Base-by-base conservation (phyloP, 2,888 invertebrate species). In the Ferdinandea cuprea region DNA sequence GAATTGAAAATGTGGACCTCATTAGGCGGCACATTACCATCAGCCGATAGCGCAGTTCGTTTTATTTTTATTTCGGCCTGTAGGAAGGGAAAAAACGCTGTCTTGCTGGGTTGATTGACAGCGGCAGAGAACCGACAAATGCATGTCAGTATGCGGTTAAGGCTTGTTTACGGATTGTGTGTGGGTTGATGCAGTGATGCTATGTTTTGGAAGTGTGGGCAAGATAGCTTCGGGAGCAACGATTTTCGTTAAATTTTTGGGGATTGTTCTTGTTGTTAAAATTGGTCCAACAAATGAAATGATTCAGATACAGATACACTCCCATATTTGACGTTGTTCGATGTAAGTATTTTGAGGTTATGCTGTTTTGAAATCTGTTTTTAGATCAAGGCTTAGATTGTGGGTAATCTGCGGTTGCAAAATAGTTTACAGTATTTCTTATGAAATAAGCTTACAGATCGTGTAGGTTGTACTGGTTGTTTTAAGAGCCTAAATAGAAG, bases 1-100 rank as follows among this genome's bases (percentile, higher is more conserved):
- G 83, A 73, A 83, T 78, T 78, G 73, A 54, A 78, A 83, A 73
- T 83, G 78, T 83, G 78, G 72, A 83, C 72, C 83, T 83, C 83
- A 83, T 83, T 83, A 83, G 83, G 78, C 68, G 78, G 72, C 56
- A 65, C 68, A 83, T 68, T 83, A 78, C 73, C 83, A 73, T 66
- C 71, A 40, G 13, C 32, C 76, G 76, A 81, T 81, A 65, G 65
- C 9, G 58, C 5, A 28, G 69, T 58, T 54, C 8, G 2, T 25
- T 25, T 25, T 25, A n/a, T n/a, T 5, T 46, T 58, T 66, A 8
- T 42, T 44, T 46, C 15, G 40, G 40, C 48, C n/a, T 40, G 63
- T 68, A 56, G 73, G 63, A 65, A 48, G 66, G 56, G 48, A 56
- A 52, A 56, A 52, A 68, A 52, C 28, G 59, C 61, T 50, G 73